Percentiles rank a stretch among this genome's conserved stretches.
These are phyloP conservation scores for Drosophila anomelani DNA, from an alignment of 2,888 invertebrate genomes.

Conservation along the genomic window DNA sequence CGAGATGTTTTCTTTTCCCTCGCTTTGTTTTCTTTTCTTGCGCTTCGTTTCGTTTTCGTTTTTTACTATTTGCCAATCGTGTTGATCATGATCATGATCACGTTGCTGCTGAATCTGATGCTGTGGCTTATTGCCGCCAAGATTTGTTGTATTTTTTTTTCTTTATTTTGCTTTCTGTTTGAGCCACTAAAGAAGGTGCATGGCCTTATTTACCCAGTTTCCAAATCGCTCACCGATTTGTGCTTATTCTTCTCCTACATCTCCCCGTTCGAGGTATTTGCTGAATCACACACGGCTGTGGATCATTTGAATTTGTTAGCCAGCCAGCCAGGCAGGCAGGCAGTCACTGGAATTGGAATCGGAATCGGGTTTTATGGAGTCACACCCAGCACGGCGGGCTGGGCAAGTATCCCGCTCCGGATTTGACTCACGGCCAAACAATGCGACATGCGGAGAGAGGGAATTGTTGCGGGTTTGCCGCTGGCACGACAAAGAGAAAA, in stretches of 20 bases:
- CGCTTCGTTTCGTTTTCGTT: slow-evolving; percentile 48
- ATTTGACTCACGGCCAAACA: slow-evolving; percentile 67
- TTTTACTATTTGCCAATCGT: slow-evolving; percentile 60
- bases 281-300: slow-evolving; percentile 61
- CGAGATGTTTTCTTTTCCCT: slow-evolving; percentile 57
- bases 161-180: slow-evolving; percentile 9
- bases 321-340: slow-evolving; percentile 3
- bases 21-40: slow-evolving; percentile 68
- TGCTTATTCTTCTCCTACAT: slow-evolving; percentile 32
- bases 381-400: slow-evolving; percentile 55
- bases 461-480: slow-evolving; percentile 27
- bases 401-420: slow-evolving; percentile 42
- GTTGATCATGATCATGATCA: slow-evolving; percentile 34
- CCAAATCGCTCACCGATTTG: slow-evolving; percentile 61
- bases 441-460: slow-evolving; percentile 45
- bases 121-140: slow-evolving; percentile 51
- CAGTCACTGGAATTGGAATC: slow-evolving; percentile 28
- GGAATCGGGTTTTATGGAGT: slow-evolving; percentile 15
- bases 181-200: slow-evolving; percentile 65
- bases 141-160: slow-evolving; percentile 33
- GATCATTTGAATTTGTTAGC: slow-evolving; percentile 48
- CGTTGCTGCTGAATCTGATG: slow-evolving; percentile 25
- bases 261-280: slow-evolving; percentile 30
- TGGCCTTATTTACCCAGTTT: slow-evolving; percentile 83
- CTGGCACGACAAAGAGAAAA: slow-evolving; percentile 51